Evolutionary conservation across 2,113 vertebrate species (phyloP).

Genomic region (Blennius ocellaris): DNA sequence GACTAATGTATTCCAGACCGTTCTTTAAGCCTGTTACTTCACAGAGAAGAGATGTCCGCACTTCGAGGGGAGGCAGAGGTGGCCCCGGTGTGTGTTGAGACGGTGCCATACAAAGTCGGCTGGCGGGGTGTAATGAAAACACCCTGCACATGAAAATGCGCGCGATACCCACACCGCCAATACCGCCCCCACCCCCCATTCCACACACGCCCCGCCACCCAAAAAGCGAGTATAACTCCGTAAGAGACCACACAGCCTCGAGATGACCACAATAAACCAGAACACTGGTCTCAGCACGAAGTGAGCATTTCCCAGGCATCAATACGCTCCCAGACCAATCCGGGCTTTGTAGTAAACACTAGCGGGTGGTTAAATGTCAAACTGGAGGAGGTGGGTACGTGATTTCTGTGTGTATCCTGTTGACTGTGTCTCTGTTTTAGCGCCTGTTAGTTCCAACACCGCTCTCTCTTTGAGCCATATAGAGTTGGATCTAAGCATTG

Average conservation of each 20-base stretch:
- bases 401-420: conserved; percentile 46
- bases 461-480: conserved; percentile 15
- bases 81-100: conserved; percentile 64
- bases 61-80: conserved; percentile 33
- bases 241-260: conserved; percentile 71
- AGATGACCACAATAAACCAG: conserved; percentile 70
- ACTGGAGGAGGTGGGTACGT: conserved; percentile 34
- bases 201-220: conserved; percentile 25
- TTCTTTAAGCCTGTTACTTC: conserved; percentile 62
- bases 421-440: conserved; percentile 19
- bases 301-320: conserved; percentile 68
- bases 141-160: conserved; percentile 61
- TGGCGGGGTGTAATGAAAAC: conserved; percentile 64
- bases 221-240: conserved; percentile 56
- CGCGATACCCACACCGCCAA: conserved; percentile 22
- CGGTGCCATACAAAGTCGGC: conserved; percentile 61
- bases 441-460: not conserved
- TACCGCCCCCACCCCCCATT: not conserved
- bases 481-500: conserved; percentile 9
- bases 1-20: conserved; percentile 81
- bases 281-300: conserved; percentile 73
- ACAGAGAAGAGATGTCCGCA: conserved; percentile 42
- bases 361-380: conserved; percentile 62
- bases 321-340: conserved; percentile 48
- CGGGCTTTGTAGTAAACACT: conserved; percentile 68